Conservation (phyloP, 1,140 invertebrate species). For the Drosophila trapezifrons region DNA sequence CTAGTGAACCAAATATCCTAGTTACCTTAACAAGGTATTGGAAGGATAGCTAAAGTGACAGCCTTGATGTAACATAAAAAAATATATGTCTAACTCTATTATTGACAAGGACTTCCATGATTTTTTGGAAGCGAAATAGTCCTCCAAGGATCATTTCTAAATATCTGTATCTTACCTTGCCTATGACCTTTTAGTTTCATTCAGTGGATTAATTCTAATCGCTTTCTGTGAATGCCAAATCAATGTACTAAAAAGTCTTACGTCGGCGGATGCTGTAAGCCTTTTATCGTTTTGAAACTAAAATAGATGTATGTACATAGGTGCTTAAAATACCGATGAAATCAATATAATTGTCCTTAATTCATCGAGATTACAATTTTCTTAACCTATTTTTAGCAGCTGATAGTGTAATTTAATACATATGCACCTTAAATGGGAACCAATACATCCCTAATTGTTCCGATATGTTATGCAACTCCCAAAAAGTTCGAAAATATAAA, state of each 20-base stretch:
- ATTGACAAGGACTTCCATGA: conserved; percentile 10
- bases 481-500: too few species aligned
- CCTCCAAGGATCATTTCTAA: not conserved
- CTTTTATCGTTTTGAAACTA: not conserved
- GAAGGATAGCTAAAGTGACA: conserved; percentile 2
- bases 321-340: conserved; percentile 1
- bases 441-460: not conserved
- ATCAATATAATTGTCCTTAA: conserved; percentile 9
- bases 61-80: not conserved
- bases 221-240: not conserved
- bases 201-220: not conserved
- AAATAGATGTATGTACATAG: not conserved
- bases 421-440: not conserved
- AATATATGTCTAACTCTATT: not conserved
- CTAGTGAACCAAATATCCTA: conserved; percentile 27
- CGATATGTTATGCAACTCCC: not conserved
- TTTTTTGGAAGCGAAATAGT: not conserved
- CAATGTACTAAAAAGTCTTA: not conserved
- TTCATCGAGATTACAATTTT: not conserved
- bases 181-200: not conserved
- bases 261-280: not conserved
- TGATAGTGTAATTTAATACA: not conserved
- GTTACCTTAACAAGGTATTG: not conserved
- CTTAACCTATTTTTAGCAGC: not conserved
- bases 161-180: not conserved